Evolutionary conservation across 35 echinoderm and acorn worm species (phyloP).

Genomic region (Stichopus chloronotus): DNA sequence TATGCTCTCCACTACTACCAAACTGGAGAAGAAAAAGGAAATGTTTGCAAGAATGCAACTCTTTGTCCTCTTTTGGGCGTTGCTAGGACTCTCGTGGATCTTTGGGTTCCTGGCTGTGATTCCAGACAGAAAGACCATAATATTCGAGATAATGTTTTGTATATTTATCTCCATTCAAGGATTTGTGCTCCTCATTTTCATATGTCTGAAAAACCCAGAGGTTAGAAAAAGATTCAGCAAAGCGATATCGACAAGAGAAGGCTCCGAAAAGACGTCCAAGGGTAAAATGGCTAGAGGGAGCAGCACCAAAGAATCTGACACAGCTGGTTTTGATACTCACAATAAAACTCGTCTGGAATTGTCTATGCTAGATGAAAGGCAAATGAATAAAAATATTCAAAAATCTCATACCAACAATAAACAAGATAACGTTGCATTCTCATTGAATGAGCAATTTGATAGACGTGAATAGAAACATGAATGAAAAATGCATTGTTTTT

Average conservation of each 20-base stretch:
- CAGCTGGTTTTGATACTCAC: too few relatives aligned
- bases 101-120: constrained; percentile 41
- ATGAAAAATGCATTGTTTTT: too few relatives aligned
- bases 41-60: constrained; percentile 25
- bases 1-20: neutral
- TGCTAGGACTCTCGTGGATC: constrained; percentile 38
- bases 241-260: neutral
- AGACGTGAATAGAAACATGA: too few relatives aligned
- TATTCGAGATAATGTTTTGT: constrained; percentile 9
- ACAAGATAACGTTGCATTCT: too few relatives aligned
- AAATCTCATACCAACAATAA: too few relatives aligned
- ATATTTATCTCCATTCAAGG: constrained; percentile 32
- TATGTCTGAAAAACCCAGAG: neutral
- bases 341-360: too few relatives aligned
- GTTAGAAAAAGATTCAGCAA: neutral
- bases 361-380: too few relatives aligned
- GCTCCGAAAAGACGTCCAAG: too few relatives aligned
- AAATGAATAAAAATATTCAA: too few relatives aligned
- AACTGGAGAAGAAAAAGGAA: neutral
- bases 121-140: neutral
- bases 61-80: constrained; percentile 25
- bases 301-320: too few relatives aligned
- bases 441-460: too few relatives aligned
- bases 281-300: too few relatives aligned
- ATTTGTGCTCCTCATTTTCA: constrained; percentile 17